Evolutionary conservation across 2,888 invertebrate genomes (phyloP).

Genomic region (Melanargia galathea): DNA sequence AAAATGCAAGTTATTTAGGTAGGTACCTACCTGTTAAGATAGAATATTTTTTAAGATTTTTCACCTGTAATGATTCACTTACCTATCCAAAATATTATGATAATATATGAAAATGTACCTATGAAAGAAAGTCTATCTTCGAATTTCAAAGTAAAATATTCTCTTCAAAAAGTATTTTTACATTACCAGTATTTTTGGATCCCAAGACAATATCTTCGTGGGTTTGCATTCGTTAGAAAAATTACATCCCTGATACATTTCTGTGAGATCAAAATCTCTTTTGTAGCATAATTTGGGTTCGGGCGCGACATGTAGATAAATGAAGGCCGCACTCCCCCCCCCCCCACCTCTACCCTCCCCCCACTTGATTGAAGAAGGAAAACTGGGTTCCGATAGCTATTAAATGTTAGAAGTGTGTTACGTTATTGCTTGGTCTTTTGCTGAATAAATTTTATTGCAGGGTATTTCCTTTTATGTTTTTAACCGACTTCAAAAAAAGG

Average conservation of each 20-base stretch:
- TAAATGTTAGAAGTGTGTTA: slow-evolving; percentile 32
- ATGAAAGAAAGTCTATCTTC: too few relatives aligned
- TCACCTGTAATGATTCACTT: too few relatives aligned
- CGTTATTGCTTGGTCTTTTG: slow-evolving; percentile 29
- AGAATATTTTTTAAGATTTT: too few relatives aligned
- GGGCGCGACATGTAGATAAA: slow-evolving; percentile 60
- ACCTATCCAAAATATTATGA: too few relatives aligned
- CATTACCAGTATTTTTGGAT: not conserved
- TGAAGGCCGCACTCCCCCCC: slow-evolving; percentile 48
- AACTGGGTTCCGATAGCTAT: slow-evolving; percentile 41
- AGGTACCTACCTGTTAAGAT: too few relatives aligned
- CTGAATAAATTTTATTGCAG: slow-evolving; percentile 24
- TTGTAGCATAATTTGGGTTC: slow-evolving; percentile 59
- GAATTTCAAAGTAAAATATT: too few relatives aligned
- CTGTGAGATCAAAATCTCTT: slow-evolving; percentile 62
- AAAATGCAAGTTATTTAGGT: too few relatives aligned
- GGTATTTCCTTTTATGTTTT: slow-evolving; percentile 10
- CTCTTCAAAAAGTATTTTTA: not conserved
- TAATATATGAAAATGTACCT: too few relatives aligned
- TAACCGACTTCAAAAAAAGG: too few relatives aligned
- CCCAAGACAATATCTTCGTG: slow-evolving; percentile 11
- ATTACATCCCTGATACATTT: slow-evolving; percentile 70
- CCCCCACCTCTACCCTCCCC: slow-evolving; percentile 39
- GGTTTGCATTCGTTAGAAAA: slow-evolving; percentile 43
- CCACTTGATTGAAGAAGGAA: slow-evolving; percentile 51